phyloP scores from a whole-genome alignment of 1,140 invertebrate genomes.

The Meloidogyne hapla region DNA sequence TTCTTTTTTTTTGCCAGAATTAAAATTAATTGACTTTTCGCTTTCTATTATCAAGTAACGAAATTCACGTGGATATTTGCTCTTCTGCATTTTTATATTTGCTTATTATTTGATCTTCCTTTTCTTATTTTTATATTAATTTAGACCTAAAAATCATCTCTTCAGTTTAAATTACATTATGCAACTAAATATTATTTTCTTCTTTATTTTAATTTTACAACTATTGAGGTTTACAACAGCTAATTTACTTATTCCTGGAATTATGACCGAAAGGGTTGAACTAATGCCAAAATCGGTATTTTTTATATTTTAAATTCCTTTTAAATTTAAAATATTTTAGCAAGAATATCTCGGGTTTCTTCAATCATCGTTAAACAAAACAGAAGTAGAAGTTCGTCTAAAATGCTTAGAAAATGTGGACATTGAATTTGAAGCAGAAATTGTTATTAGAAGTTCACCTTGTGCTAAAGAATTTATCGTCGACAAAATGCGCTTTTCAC shows the following conservation, averaged over 20 bases:
- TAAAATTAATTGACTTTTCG: too few species aligned
- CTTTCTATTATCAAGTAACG: too few species aligned
- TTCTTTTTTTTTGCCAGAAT: too few species aligned
- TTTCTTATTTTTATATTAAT: too few species aligned
- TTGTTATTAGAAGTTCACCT: conserved; percentile 58
- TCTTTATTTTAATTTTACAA: conserved; percentile 12
- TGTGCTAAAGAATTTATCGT: conserved; percentile 63
- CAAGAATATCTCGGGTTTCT: conserved; percentile 61
- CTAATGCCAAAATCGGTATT: conserved; percentile 37
- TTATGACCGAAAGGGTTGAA: conserved; percentile 47
- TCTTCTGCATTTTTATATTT: conserved; percentile 1
- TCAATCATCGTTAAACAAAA: conserved; percentile 59
- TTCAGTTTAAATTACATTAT: background rate
- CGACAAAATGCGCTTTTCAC: conserved; percentile 37
- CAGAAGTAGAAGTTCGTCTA: conserved; percentile 59
- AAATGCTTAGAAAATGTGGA: conserved; percentile 42
- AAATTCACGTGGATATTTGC: background rate
- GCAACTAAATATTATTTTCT: background rate
- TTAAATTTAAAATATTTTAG: conserved; percentile 36
- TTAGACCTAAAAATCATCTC: background rate
- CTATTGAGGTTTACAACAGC: background rate
- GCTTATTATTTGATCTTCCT: background rate
- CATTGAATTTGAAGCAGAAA: conserved; percentile 51
- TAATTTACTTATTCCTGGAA: conserved; percentile 49
- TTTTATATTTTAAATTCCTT: conserved; percentile 2